phyloP scores from a whole-genome alignment of 1,140 invertebrate species.

The Apolygus lucorum region DNA sequence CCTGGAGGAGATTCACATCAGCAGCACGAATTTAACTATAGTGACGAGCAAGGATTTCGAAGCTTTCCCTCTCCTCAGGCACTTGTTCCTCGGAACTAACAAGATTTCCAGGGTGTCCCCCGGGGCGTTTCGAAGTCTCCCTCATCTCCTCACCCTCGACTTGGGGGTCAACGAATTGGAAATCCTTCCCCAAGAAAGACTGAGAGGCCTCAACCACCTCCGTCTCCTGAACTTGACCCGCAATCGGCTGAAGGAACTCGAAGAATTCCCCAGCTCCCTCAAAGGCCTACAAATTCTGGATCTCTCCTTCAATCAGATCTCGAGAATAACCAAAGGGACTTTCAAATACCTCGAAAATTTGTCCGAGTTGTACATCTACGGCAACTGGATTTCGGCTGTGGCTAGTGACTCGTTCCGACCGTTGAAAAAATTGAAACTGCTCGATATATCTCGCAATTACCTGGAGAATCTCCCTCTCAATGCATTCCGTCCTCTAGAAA shows the following conservation, averaged over 20 bases:
- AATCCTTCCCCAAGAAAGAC: conserved; percentile 70
- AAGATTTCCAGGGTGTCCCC: conserved; percentile 71
- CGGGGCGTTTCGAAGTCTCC: conserved; percentile 67
- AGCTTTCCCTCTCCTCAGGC: conserved; percentile 68
- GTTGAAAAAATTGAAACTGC: conserved; percentile 64
- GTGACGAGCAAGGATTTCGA: conserved; percentile 81
- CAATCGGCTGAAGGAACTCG: conserved; percentile 70
- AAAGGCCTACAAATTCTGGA: conserved; percentile 67
- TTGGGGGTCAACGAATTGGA: conserved; percentile 76
- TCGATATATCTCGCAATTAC: conserved; percentile 77
- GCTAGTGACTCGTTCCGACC: conserved; percentile 68
- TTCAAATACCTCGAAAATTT: conserved; percentile 66
- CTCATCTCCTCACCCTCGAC: conserved; percentile 67
- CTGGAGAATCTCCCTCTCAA: conserved; percentile 70
- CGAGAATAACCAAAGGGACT: conserved; percentile 60
- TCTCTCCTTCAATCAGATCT: conserved; percentile 73
- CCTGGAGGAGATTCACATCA: conserved; percentile 70
- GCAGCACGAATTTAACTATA: conserved; percentile 71
- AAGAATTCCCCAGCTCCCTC: conserved; percentile 71
- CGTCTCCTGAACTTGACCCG: conserved; percentile 69
- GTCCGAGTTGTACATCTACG: conserved; percentile 64
- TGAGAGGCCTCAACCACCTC: conserved; percentile 65
- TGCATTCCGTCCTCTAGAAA: conserved; percentile 65
- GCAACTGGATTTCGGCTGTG: conserved; percentile 71
- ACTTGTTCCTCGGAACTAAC: conserved; percentile 64